These are phyloP conservation scores for Tylochromis polylepis DNA, from an alignment of 2,113 vertebrate genomes.

Conservation along the genomic window DNA sequence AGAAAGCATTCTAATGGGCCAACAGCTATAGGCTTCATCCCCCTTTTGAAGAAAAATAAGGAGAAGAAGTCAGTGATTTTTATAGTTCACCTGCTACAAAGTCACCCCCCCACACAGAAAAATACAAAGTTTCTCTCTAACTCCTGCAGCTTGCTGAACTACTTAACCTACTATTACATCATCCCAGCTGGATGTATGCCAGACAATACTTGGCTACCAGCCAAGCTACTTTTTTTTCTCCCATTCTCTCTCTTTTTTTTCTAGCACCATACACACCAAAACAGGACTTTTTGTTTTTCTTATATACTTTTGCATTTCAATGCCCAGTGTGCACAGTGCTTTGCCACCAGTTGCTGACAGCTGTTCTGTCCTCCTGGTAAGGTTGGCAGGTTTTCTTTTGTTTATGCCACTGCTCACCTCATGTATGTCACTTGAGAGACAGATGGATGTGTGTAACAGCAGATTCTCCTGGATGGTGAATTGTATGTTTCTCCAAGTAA, in stretches of 20 bases:
- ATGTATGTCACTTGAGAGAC: conserved; percentile 25
- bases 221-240: conserved; percentile 23
- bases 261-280: not conserved
- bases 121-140: conserved; percentile 17
- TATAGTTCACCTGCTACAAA: conserved; percentile 68
- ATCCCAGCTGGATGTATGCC: conserved; percentile 58
- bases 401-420: conserved; percentile 41
- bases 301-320: not conserved
- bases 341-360: conserved; percentile 18
- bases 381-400: conserved; percentile 47
- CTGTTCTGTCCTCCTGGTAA: not conserved
- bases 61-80: conserved; percentile 56
- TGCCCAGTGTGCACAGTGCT: not conserved
- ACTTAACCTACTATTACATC: conserved; percentile 72
- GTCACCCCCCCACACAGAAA: not conserved
- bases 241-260: conserved; percentile 7
- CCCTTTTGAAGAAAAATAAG: not conserved
- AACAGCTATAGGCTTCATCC: not conserved
- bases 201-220: conserved; percentile 36
- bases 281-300: not conserved
- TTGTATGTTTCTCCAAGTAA: conserved; percentile 56
- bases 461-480: conserved; percentile 50
- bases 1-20: not conserved
- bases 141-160: conserved; percentile 60
- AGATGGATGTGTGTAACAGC: conserved; percentile 41